Percentiles rank a stretch among this genome's conserved stretches.
Conservation (phyloP, 1,140 invertebrate genomes). For the Meloidogyne chitwoodi region DNA sequence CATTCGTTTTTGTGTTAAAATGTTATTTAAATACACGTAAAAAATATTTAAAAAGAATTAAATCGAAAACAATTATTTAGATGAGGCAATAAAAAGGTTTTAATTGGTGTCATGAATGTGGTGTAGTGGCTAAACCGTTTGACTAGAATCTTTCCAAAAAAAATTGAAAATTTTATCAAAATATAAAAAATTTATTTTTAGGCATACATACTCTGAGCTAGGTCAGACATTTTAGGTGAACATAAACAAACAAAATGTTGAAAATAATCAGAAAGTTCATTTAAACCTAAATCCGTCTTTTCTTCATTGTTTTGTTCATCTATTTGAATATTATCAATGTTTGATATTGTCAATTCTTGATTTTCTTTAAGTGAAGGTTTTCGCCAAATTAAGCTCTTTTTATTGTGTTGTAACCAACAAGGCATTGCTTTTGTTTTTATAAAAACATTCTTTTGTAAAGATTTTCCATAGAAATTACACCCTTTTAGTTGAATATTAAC, state of each 20-base stretch:
- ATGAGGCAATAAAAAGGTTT: too few species aligned
- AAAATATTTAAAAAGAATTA: not conserved
- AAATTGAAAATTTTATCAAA: not conserved
- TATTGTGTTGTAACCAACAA: slow-evolving; percentile 12
- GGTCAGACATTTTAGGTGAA: slow-evolving; percentile 12
- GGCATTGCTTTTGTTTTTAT: not conserved
- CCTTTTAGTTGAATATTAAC: slow-evolving; percentile 3
- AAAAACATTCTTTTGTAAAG: slow-evolving; percentile 5
- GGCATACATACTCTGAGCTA: slow-evolving; percentile 9
- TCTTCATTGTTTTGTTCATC: not conserved
- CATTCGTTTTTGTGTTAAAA: not conserved
- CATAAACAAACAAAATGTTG: slow-evolving; percentile 19
- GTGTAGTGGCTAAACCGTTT: too few species aligned
- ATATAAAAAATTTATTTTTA: not conserved
- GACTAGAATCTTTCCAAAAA: not conserved
- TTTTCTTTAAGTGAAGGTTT: not conserved
- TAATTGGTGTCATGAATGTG: too few species aligned
- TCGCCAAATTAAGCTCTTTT: not conserved
- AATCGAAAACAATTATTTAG: too few species aligned
- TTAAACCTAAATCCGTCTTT: not conserved
- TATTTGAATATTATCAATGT: not conserved
- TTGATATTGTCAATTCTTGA: not conserved
- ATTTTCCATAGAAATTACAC: slow-evolving; percentile 4
- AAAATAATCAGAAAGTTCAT: slow-evolving; percentile 16
- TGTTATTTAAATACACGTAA: not conserved